Evolutionary conservation across 2,888 invertebrate genomes (phyloP).

Genomic region (Opisthograptis luteolata): DNA sequence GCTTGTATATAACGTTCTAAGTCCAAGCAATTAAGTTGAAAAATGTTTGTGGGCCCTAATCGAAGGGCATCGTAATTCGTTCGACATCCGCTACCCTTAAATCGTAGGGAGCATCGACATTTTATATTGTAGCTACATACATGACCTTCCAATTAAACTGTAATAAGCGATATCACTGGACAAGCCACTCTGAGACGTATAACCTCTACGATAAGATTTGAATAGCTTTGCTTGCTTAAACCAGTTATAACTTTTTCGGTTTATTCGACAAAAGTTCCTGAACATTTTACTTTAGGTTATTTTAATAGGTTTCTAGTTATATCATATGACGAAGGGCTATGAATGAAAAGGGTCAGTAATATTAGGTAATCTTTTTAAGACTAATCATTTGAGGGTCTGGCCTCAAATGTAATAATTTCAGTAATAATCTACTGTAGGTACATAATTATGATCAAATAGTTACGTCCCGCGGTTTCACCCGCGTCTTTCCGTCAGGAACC

Average conservation of each 20-base stretch:
- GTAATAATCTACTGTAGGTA: no score
- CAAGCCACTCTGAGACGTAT: slow-evolving; percentile 14
- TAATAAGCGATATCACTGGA: slow-evolving; percentile 1
- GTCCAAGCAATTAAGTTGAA: slow-evolving; percentile 56
- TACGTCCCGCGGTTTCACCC: no score
- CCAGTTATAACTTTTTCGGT: not conserved
- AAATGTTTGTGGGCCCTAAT: slow-evolving; percentile 55
- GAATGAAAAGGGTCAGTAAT: slow-evolving; percentile 21
- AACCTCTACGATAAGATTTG: not conserved
- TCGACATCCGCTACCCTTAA: slow-evolving; percentile 27
- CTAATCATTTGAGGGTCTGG: slow-evolving; percentile 17
- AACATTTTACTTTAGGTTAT: slow-evolving; percentile 16
- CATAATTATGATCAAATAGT: no score
- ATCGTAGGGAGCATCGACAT: slow-evolving; percentile 27
- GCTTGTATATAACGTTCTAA: slow-evolving; percentile 45
- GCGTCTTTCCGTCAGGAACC: no score
- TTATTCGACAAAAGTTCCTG: slow-evolving; percentile 13
- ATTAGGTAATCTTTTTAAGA: slow-evolving; percentile 13
- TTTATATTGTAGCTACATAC: slow-evolving; percentile 24
- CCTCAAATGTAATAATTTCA: no score
- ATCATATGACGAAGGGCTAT: slow-evolving; percentile 20
- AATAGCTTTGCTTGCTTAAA: not conserved
- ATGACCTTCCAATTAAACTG: slow-evolving; percentile 5
- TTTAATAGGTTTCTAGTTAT: slow-evolving; percentile 27
- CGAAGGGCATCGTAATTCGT: slow-evolving; percentile 43